Evolutionary conservation across 2,113 vertebrate species (phyloP), one percentile per base, ranked within the genome.

Genomic region (Paedocypris sp.): DNA sequence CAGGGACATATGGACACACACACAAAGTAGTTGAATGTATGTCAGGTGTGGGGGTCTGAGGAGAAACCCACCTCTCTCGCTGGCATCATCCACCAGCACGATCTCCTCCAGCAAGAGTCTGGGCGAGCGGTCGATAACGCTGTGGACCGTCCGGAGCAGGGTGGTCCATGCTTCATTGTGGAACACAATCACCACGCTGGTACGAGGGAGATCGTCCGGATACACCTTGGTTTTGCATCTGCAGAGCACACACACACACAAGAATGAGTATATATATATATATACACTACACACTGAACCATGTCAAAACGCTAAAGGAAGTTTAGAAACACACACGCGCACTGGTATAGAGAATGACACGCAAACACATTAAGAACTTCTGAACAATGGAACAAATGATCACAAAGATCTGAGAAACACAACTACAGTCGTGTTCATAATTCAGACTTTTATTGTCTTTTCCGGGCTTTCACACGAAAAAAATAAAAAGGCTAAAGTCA

Each of bases 141-240:
- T 96, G 64, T 93, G 92, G 39, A 99, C 94, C 1, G 95, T 99
- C 25, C 95, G 87, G 50, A 99, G 86, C 60, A 98, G 87, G 0
- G 94, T 98, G 74, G 89, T 97, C 95, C 95, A 99, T 0, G 95
- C 94, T 78, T 99, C 94, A 28, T 97, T 99, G 83, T 98, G 94
- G 70, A 99, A 99, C 66, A 98, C 95, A 41, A 97, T 97, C 67
- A 98, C 95, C 52, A 99, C 89, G 1, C 94, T 99, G 57, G 94
- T 98, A 1, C 91, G 91, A 64, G 92, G 95, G 47, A 99, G 91
- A 70, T 87, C 89, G 69, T 97, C 94, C 1, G 82, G 85, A 50
- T 99, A 99, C 66, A 99, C 82, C 77, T 99, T 98, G 32, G 94
- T 94, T 82, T 97, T 98, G 80, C 94, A 98, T 76, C 95, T 99